Evolutionary conservation across 1,140 invertebrate species (phyloP), one percentile per base, ranked within the genome.

Genomic region (Trialeurodes vaporariorum): DNA sequence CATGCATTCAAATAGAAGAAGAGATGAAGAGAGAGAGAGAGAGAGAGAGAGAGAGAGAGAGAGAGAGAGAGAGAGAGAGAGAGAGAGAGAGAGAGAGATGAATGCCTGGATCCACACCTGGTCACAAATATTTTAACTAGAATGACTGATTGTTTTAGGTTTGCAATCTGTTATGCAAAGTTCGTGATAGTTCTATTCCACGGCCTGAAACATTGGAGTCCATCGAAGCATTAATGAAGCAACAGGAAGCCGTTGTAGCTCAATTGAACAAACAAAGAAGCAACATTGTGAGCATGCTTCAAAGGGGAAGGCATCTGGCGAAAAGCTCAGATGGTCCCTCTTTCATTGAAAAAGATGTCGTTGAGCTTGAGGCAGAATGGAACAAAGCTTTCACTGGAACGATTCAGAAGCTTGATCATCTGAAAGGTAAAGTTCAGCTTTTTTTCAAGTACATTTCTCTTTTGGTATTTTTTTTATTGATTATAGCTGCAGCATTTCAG

Each of bases 241-340:
- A 92, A 73, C 92, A 95, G 76, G 89, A 94, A 78, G 82, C 81
- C 64, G 85, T 90, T 9, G 83, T 94, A 27, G 86, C 85, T 71
- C 88, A 93, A 75, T 80, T 97, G 23, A 93, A 96, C 75, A 84
- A 88, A 70, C 92, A 96, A 76, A 80, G 92, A 74, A 83, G 88
- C 1, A 90, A 88, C 63, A 91, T 97, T 27, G 88, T 96, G 79
- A 90, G 90, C 17, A 91, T 95, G 83, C 78, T 98, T 2, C 93
- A 96, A 76, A 83, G 87, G 68, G 94, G 94, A 2, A 93, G 92
- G 78, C 91, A 94, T 75, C 83, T 98, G 2, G 83, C 88, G 63
- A 91, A 88, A 76, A 64, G 65, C 25, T 69, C 68, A 17, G 91
- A 96, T 72, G 88, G 92, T 0, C 93, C 94, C 1, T 81, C 86